Evolutionary conservation across 2,888 invertebrate genomes (phyloP).

Genomic region (Oligia strigilis): DNA sequence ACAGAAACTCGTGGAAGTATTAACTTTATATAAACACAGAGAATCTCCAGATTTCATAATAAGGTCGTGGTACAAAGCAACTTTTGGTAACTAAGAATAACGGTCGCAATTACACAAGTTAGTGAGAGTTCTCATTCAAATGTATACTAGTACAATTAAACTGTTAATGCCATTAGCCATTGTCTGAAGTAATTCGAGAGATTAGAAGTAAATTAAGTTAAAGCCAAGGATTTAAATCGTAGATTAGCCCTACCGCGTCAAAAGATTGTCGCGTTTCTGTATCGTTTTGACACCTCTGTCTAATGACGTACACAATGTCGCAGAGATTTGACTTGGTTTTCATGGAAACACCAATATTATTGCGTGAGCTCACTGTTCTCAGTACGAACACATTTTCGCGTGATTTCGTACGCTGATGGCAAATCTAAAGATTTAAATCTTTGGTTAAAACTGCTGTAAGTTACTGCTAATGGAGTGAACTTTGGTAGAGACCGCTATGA

Average conservation of each 20-base stretch:
- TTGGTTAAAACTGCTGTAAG: slow-evolving; percentile 18
- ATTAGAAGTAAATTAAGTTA: slow-evolving; percentile 43
- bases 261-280: neutral
- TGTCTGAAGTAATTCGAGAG: slow-evolving; percentile 38
- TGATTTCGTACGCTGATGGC: neutral
- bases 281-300: neutral
- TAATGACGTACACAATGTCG: neutral
- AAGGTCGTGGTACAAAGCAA: slow-evolving; percentile 15
- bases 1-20: slow-evolving; percentile 16
- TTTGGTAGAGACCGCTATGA: slow-evolving; percentile 12
- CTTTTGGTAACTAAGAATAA: slow-evolving; percentile 44
- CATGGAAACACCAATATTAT: neutral
- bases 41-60: slow-evolving; percentile 17
- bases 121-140: slow-evolving; percentile 33
- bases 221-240: neutral
- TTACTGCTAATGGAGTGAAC: neutral
- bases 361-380: neutral
- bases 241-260: neutral
- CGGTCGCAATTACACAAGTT: slow-evolving; percentile 45
- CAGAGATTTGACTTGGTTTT: neutral
- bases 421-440: neutral
- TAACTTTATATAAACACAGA: slow-evolving; percentile 24
- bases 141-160: slow-evolving; percentile 33
- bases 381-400: neutral
- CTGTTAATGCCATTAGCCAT: slow-evolving; percentile 27